phyloP scores from a whole-genome alignment of 2,113 vertebrate genomes.

The Mola mola region DNA sequence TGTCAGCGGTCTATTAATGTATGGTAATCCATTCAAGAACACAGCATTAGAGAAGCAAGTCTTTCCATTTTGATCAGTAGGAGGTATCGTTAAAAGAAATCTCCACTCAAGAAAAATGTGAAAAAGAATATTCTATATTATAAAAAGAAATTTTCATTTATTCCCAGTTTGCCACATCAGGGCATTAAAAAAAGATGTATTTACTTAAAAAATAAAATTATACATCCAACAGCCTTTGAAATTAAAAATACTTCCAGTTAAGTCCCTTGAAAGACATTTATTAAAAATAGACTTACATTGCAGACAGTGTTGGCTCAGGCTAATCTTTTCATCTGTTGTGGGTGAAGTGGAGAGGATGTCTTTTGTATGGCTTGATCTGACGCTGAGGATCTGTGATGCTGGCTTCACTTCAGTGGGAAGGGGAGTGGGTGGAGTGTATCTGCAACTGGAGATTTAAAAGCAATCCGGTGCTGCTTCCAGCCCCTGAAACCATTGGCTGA shows the following conservation, averaged over 20 bases:
- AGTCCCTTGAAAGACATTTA: conserved; percentile 30
- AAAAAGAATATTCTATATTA: conserved; percentile 14
- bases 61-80: conserved; percentile 32
- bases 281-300: conserved; percentile 35
- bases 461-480: conserved; percentile 27
- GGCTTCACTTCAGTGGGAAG: conserved; percentile 50
- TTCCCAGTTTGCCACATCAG: conserved; percentile 3
- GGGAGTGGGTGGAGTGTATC: conserved; percentile 65
- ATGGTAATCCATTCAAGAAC: conserved; percentile 42
- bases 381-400: conserved; percentile 49
- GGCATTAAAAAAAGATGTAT: conserved; percentile 5
- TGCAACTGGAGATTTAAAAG: conserved; percentile 47
- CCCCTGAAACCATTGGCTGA: conserved; percentile 39
- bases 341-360: conserved; percentile 45
- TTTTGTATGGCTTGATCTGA: conserved; percentile 67
- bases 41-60: conserved; percentile 12
- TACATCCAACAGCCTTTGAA: conserved; percentile 7
- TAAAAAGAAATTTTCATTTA: conserved; percentile 15
- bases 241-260: conserved; percentile 29
- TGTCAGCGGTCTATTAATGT: conserved; percentile 27
- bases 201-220: conserved; percentile 4
- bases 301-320: conserved; percentile 25
- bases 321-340: conserved; percentile 55
- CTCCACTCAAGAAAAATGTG: conserved; percentile 8
- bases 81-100: conserved; percentile 19